Conservation (phyloP, 2,113 vertebrate genomes). For the Morone saxatilis region DNA sequence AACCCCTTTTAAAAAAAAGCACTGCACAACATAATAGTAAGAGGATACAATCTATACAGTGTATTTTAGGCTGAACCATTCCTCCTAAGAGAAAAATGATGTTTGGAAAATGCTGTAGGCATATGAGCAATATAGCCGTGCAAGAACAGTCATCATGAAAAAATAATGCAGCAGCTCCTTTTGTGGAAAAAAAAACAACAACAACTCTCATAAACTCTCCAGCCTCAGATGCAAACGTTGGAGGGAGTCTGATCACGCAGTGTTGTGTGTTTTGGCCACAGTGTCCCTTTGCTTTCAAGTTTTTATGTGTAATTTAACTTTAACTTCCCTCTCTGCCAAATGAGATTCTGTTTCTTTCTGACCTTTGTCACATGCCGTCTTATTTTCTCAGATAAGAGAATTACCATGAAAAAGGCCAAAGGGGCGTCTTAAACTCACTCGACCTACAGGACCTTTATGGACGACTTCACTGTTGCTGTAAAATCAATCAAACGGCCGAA, state of each 20-base stretch:
- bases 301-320: constrained; percentile 3
- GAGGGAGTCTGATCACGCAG: neutral
- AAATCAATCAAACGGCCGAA: neutral
- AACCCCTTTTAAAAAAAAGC: neutral
- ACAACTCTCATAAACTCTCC: constrained; percentile 4
- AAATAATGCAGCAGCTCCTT: constrained; percentile 31
- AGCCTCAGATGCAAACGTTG: constrained; percentile 7
- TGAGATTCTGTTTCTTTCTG: neutral
- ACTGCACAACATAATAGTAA: neutral
- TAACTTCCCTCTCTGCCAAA: neutral
- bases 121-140: neutral
- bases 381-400: constrained; percentile 10
- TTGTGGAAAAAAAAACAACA: neutral
- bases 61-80: neutral
- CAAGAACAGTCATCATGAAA: constrained; percentile 12
- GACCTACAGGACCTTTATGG: neutral
- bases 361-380: constrained; percentile 25
- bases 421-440: neutral
- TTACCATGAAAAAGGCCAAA: neutral
- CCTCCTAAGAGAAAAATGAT: neutral
- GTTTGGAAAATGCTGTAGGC: neutral
- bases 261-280: neutral
- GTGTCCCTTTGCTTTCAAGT: neutral
- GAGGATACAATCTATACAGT: neutral
- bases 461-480: neutral